Evolutionary conservation across 2,113 vertebrate species (phyloP).

Genomic region (Odocoileus hemionus): DNA sequence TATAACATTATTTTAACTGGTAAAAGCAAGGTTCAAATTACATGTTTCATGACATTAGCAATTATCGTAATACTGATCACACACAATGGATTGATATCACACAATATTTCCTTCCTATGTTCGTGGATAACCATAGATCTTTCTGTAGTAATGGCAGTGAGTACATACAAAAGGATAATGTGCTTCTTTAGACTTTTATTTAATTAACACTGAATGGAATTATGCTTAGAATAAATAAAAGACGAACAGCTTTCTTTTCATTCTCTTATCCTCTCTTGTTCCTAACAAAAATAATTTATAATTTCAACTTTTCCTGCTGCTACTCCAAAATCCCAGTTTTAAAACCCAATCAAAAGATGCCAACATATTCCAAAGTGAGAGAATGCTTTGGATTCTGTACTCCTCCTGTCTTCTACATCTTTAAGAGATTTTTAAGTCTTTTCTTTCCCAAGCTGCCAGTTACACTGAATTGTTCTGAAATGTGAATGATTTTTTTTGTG

Average conservation of each 20-base stretch:
- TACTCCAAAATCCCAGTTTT: conserved; percentile 71
- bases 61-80: neutral
- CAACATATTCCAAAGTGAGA: conserved; percentile 78
- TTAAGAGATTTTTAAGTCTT: conserved; percentile 72
- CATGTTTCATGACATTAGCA: neutral
- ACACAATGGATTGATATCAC: neutral
- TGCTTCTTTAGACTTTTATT: conserved; percentile 63
- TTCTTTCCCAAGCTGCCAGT: conserved; percentile 56
- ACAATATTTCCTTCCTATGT: neutral
- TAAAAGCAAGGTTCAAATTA: neutral
- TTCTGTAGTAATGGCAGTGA: neutral
- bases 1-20: conserved; percentile 5
- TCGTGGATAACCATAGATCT: neutral
- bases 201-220: conserved; percentile 76
- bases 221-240: conserved; percentile 77
- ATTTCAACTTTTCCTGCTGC: conserved; percentile 71
- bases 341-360: conserved; percentile 76
- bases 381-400: conserved; percentile 56
- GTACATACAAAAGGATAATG: conserved; percentile 44
- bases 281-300: conserved; percentile 75
- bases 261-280: conserved; percentile 47
- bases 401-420: conserved; percentile 69
- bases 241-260: conserved; percentile 67
- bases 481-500: conserved; percentile 49
- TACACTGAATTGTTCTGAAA: conserved; percentile 59